Base-by-base conservation (phyloP, 2,888 invertebrate species). In the Watsonalla cultraria region DNA sequence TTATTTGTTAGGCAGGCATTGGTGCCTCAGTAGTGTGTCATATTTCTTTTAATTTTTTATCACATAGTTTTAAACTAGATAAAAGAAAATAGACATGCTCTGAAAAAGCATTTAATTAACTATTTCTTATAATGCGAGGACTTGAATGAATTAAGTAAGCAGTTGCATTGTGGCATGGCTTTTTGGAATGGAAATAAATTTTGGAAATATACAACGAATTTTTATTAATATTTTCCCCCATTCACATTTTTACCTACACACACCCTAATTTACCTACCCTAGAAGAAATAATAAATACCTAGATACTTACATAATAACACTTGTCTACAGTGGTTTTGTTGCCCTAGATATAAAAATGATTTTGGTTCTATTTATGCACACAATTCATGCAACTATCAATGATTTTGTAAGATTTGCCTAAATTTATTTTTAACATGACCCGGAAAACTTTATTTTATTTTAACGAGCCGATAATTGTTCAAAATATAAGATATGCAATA, bases 181-280 rank as follows among this genome's bases (percentile, higher is more conserved):
- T 90, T 72, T 85, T 85, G 84, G 79, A 85, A 84, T 82, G 84
- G 78, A 81, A 88, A 85, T 86, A 86, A 89, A 84, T 74, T 73
- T 69, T 76, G 76, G 72, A 76, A 72, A 69, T 63, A 64, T 62
- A 37, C 4, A 60, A 54, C 57, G 58, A 63, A 54, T 69, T 71
- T 72, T 61, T 63, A 68, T 65, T 72, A 54, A 58, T 57, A 52
- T 50, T 55, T 45, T 34, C 24, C 15, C 46, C 46, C 47, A 46
- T 52, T 49, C 47, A 46, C 46, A 6, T 46, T 37, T 55, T 24
- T 24, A 24, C 24, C 24, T 24, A 24, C 24, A 1, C 4, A 1
- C 4, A 24, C 24, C 24, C 4, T 24, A 24, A 1, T 4, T 24
- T 24, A 24, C 24, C 24, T 24, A 24, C 24, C 24, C 24, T 24